Base-by-base conservation (phyloP, 2,113 vertebrate genomes). In the Phaethornis superciliosus region DNA sequence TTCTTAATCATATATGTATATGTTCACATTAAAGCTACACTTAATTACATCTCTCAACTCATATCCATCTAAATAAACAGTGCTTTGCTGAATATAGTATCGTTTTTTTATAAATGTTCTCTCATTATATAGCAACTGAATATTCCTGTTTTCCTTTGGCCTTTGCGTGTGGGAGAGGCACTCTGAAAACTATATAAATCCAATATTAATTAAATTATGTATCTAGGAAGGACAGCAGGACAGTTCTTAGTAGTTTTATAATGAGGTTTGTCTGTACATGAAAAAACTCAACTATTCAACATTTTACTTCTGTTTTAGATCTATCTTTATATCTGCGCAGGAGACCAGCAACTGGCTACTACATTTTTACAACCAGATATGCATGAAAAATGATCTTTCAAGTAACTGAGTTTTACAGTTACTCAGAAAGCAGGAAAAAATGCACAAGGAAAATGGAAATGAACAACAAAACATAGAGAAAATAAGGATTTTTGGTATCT, bases 121-220 rank as follows among this genome's bases (percentile, higher is more conserved):
- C 54, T n/a, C 20, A 89, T 96, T 76, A 87, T 52, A 22, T 30
- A 85, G 70, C 62, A 85, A 58, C 75, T 68, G 60, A 82, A 81
- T 88, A 85, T 81, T 93, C 52, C 68, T 93, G 47, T 82, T 91
- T 89, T 78, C 78, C 47, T 27, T 71, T 83, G 71, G 71, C 72
- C 88, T 94, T 81, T 83, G 56, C 75, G 44, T 9, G 8, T 64
- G 32, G 59, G 80, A 86, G 77, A 68, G 58, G 58, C 42, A 56
- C 44, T 60, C 64, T 85, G 52, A 75, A 91, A 90, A 78, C 72
- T 49, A 85, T 91, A 83, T 81, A 85, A 70, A 81, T 94, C 47
- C 75, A 74, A 32, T 77, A 75, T 91, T 94, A 94, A 89, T 86
- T 90, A 87, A 85, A 88, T 30, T 59, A 18, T 59, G 20, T 42